A percentile compares a stretch with the other conserved stretches of the same genome.
These are phyloP conservation scores for Ctenoplectra terminalis DNA, from an alignment of 1,140 invertebrate genomes.

Conservation along the genomic window DNA sequence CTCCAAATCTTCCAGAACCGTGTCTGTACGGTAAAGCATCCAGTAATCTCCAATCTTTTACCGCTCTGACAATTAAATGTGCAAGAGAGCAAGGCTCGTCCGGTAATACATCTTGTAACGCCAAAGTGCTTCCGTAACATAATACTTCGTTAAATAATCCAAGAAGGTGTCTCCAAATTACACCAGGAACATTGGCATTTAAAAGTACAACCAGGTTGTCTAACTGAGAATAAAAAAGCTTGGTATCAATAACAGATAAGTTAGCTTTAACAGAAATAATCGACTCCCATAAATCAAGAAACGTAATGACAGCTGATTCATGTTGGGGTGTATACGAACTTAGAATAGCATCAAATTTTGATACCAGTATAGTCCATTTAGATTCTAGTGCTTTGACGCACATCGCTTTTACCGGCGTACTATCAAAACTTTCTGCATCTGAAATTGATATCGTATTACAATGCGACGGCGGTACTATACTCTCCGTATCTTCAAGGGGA, in stretches of 20 bases:
- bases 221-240: constrained; percentile 93
- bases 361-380: constrained; percentile 91
- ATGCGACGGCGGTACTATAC: constrained; percentile 64
- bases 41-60: constrained; percentile 91
- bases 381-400: constrained; percentile 92
- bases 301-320: constrained; percentile 87
- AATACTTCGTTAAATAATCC: constrained; percentile 94
- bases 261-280: constrained; percentile 96
- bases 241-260: constrained; percentile 93
- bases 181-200: constrained; percentile 88
- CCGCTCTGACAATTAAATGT: constrained; percentile 90
- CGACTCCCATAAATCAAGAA: constrained; percentile 93
- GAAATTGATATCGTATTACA: constrained; percentile 88
- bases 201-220: constrained; percentile 91
- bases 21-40: constrained; percentile 86
- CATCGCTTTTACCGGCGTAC: constrained; percentile 91
- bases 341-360: constrained; percentile 83
- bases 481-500: constrained; percentile 88
- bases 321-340: constrained; percentile 80
- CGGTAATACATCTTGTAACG: constrained; percentile 92
- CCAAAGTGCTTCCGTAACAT: constrained; percentile 94
- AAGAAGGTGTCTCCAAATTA: constrained; percentile 92
- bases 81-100: constrained; percentile 94
- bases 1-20: constrained; percentile 83
- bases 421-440: constrained; percentile 91